These are phyloP conservation scores for Ceryle rudis DNA, from an alignment of 2,797 vertebrate genomes.

Conservation along the genomic window DNA sequence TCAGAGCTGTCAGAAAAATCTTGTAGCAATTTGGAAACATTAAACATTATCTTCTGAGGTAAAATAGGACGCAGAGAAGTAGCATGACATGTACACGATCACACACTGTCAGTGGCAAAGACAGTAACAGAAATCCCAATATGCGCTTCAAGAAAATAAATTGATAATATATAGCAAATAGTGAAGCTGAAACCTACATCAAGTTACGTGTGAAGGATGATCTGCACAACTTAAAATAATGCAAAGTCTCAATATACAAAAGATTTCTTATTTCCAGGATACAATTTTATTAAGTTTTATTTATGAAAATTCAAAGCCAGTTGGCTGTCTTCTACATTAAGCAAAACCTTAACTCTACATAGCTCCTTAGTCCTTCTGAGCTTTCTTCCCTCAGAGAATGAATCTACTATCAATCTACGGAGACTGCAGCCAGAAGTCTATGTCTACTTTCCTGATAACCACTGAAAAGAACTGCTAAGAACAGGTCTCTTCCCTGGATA, in stretches of 20 bases:
- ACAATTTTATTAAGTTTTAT: neutral
- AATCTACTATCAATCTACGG: accelerated
- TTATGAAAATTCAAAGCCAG: neutral
- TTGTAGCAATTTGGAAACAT: conserved; percentile 12
- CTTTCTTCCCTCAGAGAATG: neutral
- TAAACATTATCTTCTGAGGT: conserved; percentile 16
- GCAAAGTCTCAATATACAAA: neutral
- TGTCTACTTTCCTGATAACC: neutral
- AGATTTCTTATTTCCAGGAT: neutral
- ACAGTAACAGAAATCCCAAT: neutral
- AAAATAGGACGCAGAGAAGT: neutral
- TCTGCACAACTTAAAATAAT: neutral
- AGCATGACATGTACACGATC: neutral
- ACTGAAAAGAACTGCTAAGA: neutral
- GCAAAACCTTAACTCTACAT: neutral
- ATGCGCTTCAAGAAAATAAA: neutral
- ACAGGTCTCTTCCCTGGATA: neutral
- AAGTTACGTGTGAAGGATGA: neutral
- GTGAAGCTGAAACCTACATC: neutral
- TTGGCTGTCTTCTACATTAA: neutral
- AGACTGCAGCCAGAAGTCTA: neutral
- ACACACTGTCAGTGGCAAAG: neutral
- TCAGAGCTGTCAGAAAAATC: conserved; percentile 31
- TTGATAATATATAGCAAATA: neutral
- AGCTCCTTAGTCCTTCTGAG: neutral